Base-by-base conservation (phyloP, 1,140 invertebrate genomes). In the Polypedilum vanderplanki region DNA sequence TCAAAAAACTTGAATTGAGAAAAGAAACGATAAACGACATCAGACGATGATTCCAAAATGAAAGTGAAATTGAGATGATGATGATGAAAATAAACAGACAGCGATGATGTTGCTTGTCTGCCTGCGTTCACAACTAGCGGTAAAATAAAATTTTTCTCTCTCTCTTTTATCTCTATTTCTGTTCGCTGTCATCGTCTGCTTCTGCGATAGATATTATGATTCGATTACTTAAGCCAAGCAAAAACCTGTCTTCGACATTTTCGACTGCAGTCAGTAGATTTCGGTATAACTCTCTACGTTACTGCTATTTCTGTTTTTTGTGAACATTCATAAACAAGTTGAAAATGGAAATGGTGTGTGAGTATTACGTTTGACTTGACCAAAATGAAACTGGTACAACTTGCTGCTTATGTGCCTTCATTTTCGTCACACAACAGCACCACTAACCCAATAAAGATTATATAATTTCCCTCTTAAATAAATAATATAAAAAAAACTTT, bases 331-430 rank as follows among this genome's bases (percentile, higher is more conserved):
- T 57, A n/a, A 57, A 57, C 46, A 57, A 57, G n/a, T 57, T 12
- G 46, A 57, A n/a, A 57, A 57, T 33, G 24, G 24, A 33, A 33
- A 33, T 33, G 24, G 5, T 3, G 24, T 33, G 24, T 33, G 24
- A 33, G n/a, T 57, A 57, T 57, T 57, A 57, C 46, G 46, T 57
- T n/a, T n/a, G n/a, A n/a, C n/a, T n/a, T 57, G 24, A 57, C 46
- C 46, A 15, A 57, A 46, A 57, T 57, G n/a, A 57, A 57, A 57
- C 46, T 57, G 46, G 46, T 57, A 33, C 5, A 33, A 57, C 46
- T n/a, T 57, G 46, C 46, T 57, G 10, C 46, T 57, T 57, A n/a
- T n/a, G 12, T 57, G 12, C 46, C 12, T 57, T 15, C 12, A 15
- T n/a, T 57, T 57, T 33, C 24, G 24, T 33, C 24, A 33, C 24